These are phyloP conservation scores for Cuniculus paca DNA, from an alignment of 2,797 vertebrate species.

Conservation along the genomic window DNA sequence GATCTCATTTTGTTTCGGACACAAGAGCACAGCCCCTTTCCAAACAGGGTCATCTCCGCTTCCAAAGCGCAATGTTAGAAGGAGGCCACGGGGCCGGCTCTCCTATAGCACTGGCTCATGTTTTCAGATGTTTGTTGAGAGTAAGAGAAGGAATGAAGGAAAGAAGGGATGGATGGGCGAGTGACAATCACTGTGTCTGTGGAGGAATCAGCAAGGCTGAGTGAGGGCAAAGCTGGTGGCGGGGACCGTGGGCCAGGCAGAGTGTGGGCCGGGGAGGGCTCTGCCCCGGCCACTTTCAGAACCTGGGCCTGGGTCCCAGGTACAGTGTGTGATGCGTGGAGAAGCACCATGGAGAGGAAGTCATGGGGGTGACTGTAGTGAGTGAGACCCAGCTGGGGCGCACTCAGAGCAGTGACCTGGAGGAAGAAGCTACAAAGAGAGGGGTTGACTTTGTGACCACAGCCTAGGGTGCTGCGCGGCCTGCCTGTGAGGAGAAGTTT, in stretches of 20 bases:
- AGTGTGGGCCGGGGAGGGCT: neutral
- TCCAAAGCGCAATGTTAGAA: fast-evolving
- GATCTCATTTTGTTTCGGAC: neutral
- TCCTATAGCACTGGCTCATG: constrained; percentile 17
- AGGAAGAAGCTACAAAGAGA: neutral
- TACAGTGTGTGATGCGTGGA: neutral
- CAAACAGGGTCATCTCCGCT: neutral
- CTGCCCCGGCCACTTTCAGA: neutral
- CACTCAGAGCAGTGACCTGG: constrained; percentile 39
- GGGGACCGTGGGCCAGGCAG: constrained; percentile 5
- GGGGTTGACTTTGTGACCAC: neutral
- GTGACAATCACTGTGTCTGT: neutral
- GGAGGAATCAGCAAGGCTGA: neutral
- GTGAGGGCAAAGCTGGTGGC: neutral
- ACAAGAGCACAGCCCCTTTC: neutral
- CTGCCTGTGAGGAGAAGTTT: neutral
- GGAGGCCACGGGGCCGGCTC: neutral
- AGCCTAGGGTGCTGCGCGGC: constrained; percentile 16
- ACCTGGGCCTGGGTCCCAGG: neutral
- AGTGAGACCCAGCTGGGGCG: constrained; percentile 12
- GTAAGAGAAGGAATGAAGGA: neutral
- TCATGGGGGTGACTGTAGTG: neutral
- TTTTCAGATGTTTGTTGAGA: neutral
- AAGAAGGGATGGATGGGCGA: neutral
- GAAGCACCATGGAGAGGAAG: neutral